Percentiles rank a stretch among this genome's conserved stretches.
These are phyloP conservation scores for Mongoloraphidia duomilia DNA, from an alignment of 2,888 invertebrate species.

Conservation along the genomic window DNA sequence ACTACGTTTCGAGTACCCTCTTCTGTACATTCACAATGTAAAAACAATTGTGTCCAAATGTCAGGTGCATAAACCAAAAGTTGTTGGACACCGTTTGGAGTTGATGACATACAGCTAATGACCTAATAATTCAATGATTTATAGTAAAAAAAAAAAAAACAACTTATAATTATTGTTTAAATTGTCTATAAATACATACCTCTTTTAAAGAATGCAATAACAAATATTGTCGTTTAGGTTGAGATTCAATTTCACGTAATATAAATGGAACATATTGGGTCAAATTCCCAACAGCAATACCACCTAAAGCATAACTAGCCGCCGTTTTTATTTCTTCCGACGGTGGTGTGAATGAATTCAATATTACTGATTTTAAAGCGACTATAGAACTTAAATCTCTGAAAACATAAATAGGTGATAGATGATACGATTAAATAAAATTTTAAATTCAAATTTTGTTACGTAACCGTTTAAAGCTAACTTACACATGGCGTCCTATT, in stretches of 20 bases:
- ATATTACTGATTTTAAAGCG: conserved; percentile 59
- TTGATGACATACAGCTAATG: conserved; percentile 68
- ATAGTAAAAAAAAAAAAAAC: neutral
- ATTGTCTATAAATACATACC: conserved; percentile 32
- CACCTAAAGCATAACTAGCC: conserved; percentile 92
- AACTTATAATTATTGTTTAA: neutral
- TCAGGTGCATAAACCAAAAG: conserved; percentile 69
- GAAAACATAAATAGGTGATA: conserved; percentile 15
- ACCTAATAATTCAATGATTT: conserved; percentile 37
- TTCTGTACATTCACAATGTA: conserved; percentile 91
- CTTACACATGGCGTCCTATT: conserved; percentile 86
- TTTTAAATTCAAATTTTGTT: neutral
- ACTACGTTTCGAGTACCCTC: conserved; percentile 98
- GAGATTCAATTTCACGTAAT: conserved; percentile 81
- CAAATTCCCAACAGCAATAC: conserved; percentile 90
- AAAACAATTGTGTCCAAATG: conserved; percentile 86
- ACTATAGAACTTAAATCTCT: conserved; percentile 67
- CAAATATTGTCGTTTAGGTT: conserved; percentile 90
- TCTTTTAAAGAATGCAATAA: conserved; percentile 95
- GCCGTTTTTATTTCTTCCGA: conserved; percentile 97
- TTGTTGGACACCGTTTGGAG: conserved; percentile 57
- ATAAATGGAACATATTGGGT: conserved; percentile 89
- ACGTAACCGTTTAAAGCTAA: conserved; percentile 14
- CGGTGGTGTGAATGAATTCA: conserved; percentile 76
- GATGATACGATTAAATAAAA: too few species aligned